These are phyloP conservation scores for Spilogale gracilis DNA, from an alignment of 2,113 vertebrate species.

Conservation along the genomic window DNA sequence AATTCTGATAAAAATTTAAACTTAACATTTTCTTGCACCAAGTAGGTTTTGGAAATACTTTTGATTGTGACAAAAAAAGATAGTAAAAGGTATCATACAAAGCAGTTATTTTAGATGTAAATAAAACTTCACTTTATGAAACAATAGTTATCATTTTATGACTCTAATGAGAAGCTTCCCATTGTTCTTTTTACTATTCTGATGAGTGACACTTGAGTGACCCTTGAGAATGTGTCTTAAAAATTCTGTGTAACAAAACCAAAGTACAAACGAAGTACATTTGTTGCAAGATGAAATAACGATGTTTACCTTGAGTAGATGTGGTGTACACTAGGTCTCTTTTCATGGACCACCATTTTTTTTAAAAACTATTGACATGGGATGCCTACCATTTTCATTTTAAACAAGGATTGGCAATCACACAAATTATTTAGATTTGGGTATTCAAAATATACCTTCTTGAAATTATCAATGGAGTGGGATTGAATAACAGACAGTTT, in stretches of 20 bases:
- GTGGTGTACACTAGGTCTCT: not conserved
- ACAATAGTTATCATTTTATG: not conserved
- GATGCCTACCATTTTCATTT: not conserved
- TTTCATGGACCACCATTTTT: not conserved
- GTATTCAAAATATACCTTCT: not conserved
- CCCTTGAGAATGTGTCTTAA: fast-evolving
- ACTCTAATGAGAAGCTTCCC: not conserved
- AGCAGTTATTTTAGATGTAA: not conserved
- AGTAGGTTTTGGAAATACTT: not conserved
- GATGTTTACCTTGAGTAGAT: not conserved
- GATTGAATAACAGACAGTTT: not conserved
- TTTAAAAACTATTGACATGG: not conserved
- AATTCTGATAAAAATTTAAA: not conserved
- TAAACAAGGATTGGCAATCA: not conserved
- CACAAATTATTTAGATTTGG: not conserved
- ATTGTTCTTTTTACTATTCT: not conserved
- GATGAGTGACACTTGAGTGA: not conserved
- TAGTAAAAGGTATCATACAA: not conserved
- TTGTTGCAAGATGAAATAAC: not conserved
- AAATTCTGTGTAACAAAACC: not conserved
- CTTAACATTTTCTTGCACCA: not conserved
- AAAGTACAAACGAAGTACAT: not conserved
- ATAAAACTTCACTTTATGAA: not conserved
- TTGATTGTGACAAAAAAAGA: slow-evolving; percentile 19
- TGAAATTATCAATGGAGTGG: not conserved